phyloP scores from a whole-genome alignment of 2,113 vertebrate genomes.

The Hippocampus zosterae region DNA sequence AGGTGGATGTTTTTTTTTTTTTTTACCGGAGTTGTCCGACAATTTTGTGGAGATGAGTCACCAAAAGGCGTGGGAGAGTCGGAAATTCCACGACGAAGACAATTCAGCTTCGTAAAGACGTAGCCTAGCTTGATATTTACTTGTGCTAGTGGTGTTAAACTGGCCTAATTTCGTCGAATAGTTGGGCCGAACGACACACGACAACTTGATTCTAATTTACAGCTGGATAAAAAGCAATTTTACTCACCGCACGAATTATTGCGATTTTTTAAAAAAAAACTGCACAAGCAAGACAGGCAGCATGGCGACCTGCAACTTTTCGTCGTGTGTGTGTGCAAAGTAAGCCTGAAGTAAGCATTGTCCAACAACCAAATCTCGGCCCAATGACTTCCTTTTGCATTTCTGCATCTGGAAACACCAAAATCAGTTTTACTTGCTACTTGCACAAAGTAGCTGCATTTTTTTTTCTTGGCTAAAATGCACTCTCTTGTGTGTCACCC shows the following conservation, averaged over 20 bases:
- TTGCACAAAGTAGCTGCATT: not conserved
- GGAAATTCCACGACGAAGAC: conserved; percentile 60
- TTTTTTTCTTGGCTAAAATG: not conserved
- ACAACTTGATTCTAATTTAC: conserved; percentile 73
- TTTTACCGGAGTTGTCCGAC: conserved; percentile 37
- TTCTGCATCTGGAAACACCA: not conserved
- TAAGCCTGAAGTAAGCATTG: not conserved
- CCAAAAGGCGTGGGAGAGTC: conserved; percentile 69
- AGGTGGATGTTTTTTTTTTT: not conserved
- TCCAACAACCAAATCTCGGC: conserved; percentile 68
- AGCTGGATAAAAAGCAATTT: conserved; percentile 49
- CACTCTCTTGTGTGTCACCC: not conserved
- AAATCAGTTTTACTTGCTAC: not conserved
- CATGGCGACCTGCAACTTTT: conserved; percentile 14
- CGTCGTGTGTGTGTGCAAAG: too few relatives aligned
- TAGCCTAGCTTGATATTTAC: conserved; percentile 57
- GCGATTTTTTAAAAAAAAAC: conserved; percentile 75
- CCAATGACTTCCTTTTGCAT: conserved; percentile 49
- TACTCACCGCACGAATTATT: conserved; percentile 68
- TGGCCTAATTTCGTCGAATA: conserved; percentile 5
- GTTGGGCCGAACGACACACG: conserved; percentile 26
- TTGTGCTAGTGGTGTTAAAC: conserved; percentile 26
- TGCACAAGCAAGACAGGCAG: conserved; percentile 16
- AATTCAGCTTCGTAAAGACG: conserved; percentile 55
- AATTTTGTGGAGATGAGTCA: conserved; percentile 64